Conservation (phyloP, 2,888 invertebrate genomes). For the Cotesia congregata region DNA sequence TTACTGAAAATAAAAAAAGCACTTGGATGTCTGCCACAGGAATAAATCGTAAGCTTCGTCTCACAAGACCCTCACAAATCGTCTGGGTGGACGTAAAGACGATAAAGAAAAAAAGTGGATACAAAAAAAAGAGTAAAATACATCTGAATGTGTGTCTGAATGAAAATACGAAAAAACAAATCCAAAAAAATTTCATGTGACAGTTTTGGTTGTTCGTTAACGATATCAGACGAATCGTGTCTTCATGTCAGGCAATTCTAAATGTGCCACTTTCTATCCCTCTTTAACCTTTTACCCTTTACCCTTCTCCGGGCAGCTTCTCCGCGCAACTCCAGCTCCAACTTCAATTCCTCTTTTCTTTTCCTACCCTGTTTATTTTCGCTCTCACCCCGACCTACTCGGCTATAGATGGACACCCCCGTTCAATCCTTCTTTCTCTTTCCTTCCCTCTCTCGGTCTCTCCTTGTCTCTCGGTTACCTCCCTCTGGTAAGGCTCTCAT, state of each 20-base stretch:
- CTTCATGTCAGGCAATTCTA: neutral
- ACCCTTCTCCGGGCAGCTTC: conserved; percentile 23
- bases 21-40: neutral
- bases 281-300: conserved; percentile 32
- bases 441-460: conserved; percentile 25
- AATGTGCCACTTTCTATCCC: conserved; percentile 27
- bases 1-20: neutral
- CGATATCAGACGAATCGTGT: conserved; percentile 22
- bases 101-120: neutral
- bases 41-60: conserved; percentile 1
- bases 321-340: neutral
- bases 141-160: neutral
- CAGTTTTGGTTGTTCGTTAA: conserved; percentile 33
- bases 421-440: neutral
- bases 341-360: neutral
- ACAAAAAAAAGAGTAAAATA: neutral
- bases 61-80: conserved; percentile 28
- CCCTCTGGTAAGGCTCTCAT: conserved; percentile 59
- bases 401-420: conserved; percentile 8
- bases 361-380: conserved; percentile 24
- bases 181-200: conserved; percentile 10
- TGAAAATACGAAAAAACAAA: conserved; percentile 3
- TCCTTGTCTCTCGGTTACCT: conserved; percentile 47
- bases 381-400: conserved; percentile 37
- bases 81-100: conserved; percentile 25